phyloP scores from a whole-genome alignment of 1,140 invertebrate genomes.

The Elymnias hypermnestra region DNA sequence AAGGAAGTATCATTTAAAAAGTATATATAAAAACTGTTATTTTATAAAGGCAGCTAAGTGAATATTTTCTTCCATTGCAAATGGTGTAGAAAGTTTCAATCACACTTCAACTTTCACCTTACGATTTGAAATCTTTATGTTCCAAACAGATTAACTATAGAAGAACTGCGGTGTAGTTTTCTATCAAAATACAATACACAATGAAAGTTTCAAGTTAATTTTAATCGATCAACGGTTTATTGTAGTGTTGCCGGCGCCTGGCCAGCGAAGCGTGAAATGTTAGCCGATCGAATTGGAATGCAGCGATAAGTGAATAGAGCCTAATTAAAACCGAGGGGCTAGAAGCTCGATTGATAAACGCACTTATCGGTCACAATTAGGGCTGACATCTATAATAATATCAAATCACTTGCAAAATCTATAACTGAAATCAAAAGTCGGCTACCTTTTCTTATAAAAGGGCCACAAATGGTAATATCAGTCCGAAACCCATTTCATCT shows the following conservation, averaged over 20 bases:
- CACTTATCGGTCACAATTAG: conserved; percentile 30
- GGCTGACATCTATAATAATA: background rate
- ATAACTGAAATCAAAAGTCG: no score
- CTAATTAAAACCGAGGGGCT: conserved; percentile 49
- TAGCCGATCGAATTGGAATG: conserved; percentile 47
- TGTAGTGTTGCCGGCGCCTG: conserved; percentile 34
- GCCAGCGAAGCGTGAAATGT: conserved; percentile 42
- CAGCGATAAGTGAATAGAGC: conserved; percentile 54
- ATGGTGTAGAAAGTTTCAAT: no score
- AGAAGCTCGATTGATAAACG: no score
- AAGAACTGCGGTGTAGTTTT: conserved; percentile 2
- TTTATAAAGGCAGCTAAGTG: no score
- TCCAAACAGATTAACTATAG: conserved; percentile 1
- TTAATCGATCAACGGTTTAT: conserved; percentile 24
- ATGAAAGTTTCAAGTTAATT: conserved; percentile 19
- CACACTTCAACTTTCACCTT: background rate
- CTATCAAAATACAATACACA: conserved; percentile 16
- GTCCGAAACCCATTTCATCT: no score
- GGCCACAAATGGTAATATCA: no score
- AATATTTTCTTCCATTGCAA: no score
- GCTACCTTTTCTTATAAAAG: no score
- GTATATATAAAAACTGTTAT: no score
- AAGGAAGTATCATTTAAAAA: no score
- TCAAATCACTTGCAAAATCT: no score
- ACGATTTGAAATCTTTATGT: background rate